Base-by-base conservation (phyloP, 2,888 invertebrate genomes). In the Polyommatus icarus region DNA sequence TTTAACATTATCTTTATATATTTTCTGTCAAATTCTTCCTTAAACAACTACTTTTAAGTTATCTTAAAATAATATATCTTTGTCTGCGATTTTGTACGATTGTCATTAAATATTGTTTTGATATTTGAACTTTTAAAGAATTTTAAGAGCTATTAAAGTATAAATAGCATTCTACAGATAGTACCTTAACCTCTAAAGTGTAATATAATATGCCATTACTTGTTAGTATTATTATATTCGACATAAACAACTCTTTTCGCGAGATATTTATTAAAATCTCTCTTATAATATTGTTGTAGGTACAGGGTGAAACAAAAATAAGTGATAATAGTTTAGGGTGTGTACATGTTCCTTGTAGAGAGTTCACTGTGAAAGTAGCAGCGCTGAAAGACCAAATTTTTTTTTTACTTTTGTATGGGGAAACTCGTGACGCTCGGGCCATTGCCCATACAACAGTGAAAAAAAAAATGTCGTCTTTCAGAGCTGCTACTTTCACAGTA, bases 141-240 rank as follows among this genome's bases (percentile, higher is more conserved):
- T 67, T 67, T 24, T 29, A 32, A 67, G 29, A 67, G 29, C 15
- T 15, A 67, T 54, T 32, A 67, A 67, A 67, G 12, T 15, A 67
- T 20, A 61, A 20, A 67, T 67, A 67, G 7, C 29, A 32, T 32
- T 67, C 67, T 32, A 5, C 15, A 67, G 67, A 67, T 67, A 32
- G 67, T 32, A 67, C 29, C 18, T 67, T 67, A 67, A 67, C 67
- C 67, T 67, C 67, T 67, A 29, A 32, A 67, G 29, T 67, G 67
- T 32, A 67, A 67, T 67, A 32, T 32, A 67, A 67, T 32, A 29
- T 29, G 67, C 67, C 67, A 67, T 67, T 67, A 67, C 67, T 15
- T 10, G 24, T 20, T 29, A 12, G 67, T 67, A 32, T 67, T 67
- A 32, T 67, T 67, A 67, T 67, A 24, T 67, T 32, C 20, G 15